Percentiles rank a stretch among this genome's conserved stretches.
Conservation (phyloP, 2,797 vertebrate genomes). For the Paguma larvata region DNA sequence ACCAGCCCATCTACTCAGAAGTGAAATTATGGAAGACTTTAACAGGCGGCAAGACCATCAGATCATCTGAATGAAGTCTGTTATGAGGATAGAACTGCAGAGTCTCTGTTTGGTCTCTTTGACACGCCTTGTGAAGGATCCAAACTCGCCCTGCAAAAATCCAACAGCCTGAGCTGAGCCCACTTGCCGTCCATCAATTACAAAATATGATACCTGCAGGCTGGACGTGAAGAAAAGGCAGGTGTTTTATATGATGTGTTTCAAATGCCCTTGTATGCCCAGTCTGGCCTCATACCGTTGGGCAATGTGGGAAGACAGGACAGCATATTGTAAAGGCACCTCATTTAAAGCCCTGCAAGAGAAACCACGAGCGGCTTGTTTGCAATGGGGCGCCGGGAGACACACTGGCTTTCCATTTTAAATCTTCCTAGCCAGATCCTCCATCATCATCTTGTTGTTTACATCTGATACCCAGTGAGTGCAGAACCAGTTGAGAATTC, state of each 20-base stretch:
- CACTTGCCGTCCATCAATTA: not conserved
- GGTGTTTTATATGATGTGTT: not conserved
- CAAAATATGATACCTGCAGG: not conserved
- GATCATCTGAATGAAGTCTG: not conserved
- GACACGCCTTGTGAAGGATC: not conserved
- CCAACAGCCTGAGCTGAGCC: not conserved
- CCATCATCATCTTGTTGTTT: not conserved
- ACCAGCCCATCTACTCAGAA: not conserved
- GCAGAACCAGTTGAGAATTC: not conserved
- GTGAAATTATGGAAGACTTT: not conserved
- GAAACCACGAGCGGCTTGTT: not conserved
- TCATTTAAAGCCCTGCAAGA: not conserved
- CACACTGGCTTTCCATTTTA: not conserved
- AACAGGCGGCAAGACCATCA: not conserved
- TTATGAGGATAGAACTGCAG: not conserved
- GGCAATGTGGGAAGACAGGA: not conserved
- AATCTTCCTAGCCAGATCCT: not conserved
- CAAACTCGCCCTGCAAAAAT: not conserved
- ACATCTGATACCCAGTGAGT: conserved; percentile 22
- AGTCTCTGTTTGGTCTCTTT: not conserved
- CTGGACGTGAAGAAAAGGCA: not conserved
- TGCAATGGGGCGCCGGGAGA: not conserved
- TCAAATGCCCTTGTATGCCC: not conserved
- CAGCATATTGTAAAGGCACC: not conserved
- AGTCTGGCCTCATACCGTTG: not conserved